Evolutionary conservation across 1,140 invertebrate genomes (phyloP).

Genomic region (Monomorium pharaonis): DNA sequence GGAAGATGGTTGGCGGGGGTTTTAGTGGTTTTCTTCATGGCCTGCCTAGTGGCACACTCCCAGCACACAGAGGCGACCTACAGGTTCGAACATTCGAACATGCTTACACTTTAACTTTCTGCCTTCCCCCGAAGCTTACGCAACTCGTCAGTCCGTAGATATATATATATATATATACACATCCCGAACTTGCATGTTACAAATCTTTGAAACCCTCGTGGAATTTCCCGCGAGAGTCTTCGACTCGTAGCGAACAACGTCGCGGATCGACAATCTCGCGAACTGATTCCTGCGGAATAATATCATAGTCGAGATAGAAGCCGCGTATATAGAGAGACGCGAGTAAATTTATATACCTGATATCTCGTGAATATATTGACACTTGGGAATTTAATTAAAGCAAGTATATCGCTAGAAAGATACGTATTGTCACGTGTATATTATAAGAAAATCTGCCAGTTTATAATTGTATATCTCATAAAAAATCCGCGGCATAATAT

Average conservation of each 20-base stretch:
- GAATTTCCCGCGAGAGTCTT: conserved; percentile 15
- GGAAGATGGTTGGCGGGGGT: conserved; percentile 79
- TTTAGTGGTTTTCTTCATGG: conserved; percentile 80
- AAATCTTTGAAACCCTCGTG: conserved; percentile 11
- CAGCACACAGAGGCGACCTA: conserved; percentile 96
- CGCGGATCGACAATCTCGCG: not conserved
- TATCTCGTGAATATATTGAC: not conserved
- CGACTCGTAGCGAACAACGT: not conserved
- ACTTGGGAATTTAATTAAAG: not conserved
- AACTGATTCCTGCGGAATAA: not conserved
- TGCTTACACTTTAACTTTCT: not conserved
- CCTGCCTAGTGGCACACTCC: conserved; percentile 88
- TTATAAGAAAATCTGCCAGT: not conserved
- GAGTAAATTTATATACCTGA: not conserved
- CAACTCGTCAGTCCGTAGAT: conserved; percentile 12
- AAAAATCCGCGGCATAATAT: not conserved
- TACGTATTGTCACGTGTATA: not conserved
- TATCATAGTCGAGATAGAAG: not conserved
- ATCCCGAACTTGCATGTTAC: not conserved
- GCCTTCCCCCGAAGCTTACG: not conserved
- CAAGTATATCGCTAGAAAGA: not conserved
- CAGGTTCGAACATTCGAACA: conserved; percentile 76
- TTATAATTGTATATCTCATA: not conserved
- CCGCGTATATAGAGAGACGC: not conserved
- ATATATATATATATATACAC: no score